Evolutionary conservation across 2,888 invertebrate species (phyloP), one percentile per base, ranked within the genome.

Genomic region (Apamea epomidion): DNA sequence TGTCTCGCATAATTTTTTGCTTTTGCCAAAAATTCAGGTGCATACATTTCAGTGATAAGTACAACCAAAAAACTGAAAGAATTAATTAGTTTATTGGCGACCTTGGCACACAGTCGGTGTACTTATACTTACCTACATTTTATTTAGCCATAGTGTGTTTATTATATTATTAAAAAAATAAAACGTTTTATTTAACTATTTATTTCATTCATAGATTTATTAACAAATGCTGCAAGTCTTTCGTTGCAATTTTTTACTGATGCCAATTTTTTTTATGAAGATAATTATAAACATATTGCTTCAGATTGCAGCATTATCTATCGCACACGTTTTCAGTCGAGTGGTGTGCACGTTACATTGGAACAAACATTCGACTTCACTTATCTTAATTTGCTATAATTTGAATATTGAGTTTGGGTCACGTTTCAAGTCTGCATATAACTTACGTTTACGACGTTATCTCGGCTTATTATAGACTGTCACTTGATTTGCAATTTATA

Each of bases 341-440:
- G 82, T 70, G 42, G 64, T 37, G 4, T 37, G 58, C 79, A 79
- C 85, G 64, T 69, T 65, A 79, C 25, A 51, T 60, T 74, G 18
- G 42, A 14, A 37, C 60, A 84, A 84, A 75, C 51, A 69, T 75
- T 69, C 51, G 37, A 37, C 72, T 54, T 71, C 54, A 67, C 62
- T 83, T 74, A 84, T 71, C 74, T 84, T 84, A 21, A 65, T 73
- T 83, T 62, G 62, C 67, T 67, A 60, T 51, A 74, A 70, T 87
- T 84, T 78, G 29, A 48, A 45, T 70, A 58, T 75, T 51, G 7
- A 68, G 64, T 71, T 71, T 77, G 51, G 21, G 45, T 74, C 78
- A 87, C 72, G 80, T 79, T 87, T 78, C 32, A 54, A 42, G 62
- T 74, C 51, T 69, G 69, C 62, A 73, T 64, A 21, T 60, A 76